Conservation (phyloP, 1,140 invertebrate genomes). For the Diachasma alloeum region DNA sequence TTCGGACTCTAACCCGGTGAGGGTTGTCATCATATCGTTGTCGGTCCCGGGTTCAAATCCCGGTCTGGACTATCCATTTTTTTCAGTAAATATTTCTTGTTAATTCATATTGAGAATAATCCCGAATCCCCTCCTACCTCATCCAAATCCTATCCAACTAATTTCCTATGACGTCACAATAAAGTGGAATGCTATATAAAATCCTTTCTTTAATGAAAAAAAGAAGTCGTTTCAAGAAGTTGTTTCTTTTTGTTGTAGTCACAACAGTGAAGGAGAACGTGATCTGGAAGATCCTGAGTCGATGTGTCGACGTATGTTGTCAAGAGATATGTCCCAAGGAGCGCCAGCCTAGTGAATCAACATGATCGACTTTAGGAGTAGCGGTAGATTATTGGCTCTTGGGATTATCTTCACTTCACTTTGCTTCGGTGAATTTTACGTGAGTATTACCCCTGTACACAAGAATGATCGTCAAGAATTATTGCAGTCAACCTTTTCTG, state of each 20-base stretch:
- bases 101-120: too few species aligned
- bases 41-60: too few species aligned
- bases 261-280: too few species aligned
- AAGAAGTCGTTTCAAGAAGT: too few species aligned
- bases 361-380: background rate
- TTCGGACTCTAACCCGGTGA: background rate
- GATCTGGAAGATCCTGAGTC: background rate
- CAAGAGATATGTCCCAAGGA: background rate
- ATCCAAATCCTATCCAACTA: too few species aligned
- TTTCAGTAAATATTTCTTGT: too few species aligned
- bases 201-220: too few species aligned
- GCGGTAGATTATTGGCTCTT: background rate
- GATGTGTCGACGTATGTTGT: background rate
- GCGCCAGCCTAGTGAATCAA: background rate
- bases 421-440: background rate
- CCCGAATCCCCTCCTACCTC: too few species aligned
- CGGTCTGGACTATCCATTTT: too few species aligned
- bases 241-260: background rate
- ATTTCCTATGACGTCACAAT: too few species aligned
- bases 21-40: background rate
- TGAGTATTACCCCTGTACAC: background rate
- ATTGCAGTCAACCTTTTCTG: too few species aligned
- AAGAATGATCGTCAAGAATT: background rate
- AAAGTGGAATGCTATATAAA: too few species aligned
- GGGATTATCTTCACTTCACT: background rate